Evolutionary conservation across 2,888 invertebrate genomes (phyloP).

Genomic region (Meiosimyza platycephala): DNA sequence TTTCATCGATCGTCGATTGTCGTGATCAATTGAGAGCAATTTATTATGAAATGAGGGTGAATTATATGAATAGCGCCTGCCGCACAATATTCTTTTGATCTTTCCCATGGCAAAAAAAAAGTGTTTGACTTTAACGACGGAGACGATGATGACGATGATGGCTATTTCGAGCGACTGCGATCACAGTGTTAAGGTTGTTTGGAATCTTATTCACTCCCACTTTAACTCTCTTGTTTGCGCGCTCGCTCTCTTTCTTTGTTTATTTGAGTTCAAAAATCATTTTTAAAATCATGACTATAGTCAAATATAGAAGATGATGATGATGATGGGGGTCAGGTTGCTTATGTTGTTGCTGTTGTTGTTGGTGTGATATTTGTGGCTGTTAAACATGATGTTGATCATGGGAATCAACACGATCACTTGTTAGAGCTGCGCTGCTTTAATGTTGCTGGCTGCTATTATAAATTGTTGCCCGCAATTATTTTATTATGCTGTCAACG

Average conservation of each 20-base stretch:
- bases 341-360: constrained; percentile 55
- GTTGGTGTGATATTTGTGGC: constrained; percentile 60
- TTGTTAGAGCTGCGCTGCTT: constrained; percentile 38
- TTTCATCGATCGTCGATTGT: constrained; percentile 46
- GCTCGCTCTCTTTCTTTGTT: neutral
- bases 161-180: constrained; percentile 8
- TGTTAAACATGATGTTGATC: constrained; percentile 62
- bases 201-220: too few species aligned
- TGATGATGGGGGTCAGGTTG: constrained; percentile 22
- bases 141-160: neutral
- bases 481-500: constrained; percentile 66
- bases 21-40: constrained; percentile 69
- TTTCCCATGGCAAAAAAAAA: constrained; percentile 40
- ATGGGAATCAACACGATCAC: constrained; percentile 55
- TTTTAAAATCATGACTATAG: constrained; percentile 28
- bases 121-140: constrained; percentile 1
- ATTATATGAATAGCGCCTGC: constrained; percentile 62
- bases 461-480: constrained; percentile 54
- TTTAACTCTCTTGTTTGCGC: neutral
- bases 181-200: neutral
- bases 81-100: constrained; percentile 62
- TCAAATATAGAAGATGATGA: too few species aligned
- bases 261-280: constrained; percentile 28
- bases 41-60: constrained; percentile 69
- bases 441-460: constrained; percentile 37